Conservation (phyloP, 2,888 invertebrate genomes). For the Macaria liturata region DNA sequence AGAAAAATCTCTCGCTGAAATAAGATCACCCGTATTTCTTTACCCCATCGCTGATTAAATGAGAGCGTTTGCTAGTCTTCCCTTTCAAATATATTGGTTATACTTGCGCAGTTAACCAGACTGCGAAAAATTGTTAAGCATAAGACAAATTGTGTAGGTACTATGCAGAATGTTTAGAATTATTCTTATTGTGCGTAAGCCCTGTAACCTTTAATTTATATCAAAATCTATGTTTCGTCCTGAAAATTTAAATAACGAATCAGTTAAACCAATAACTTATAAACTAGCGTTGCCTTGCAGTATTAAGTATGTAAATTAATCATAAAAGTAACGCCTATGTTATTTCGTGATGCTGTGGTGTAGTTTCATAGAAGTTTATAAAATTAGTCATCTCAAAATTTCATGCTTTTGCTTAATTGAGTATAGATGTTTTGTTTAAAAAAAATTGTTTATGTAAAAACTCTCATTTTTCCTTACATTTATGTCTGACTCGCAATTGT, state of each 20-base stretch:
- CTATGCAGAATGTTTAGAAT: too few relatives aligned
- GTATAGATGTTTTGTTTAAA: too few relatives aligned
- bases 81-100: not conserved
- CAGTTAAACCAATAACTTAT: not conserved
- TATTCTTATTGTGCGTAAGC: too few relatives aligned
- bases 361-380: not conserved
- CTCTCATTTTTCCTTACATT: too few relatives aligned
- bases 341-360: too few relatives aligned
- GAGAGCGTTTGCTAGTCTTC: conserved; percentile 15
- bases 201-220: not conserved
- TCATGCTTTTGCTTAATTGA: not conserved
- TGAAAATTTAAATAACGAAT: not conserved
- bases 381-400: not conserved
- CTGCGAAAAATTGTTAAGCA: not conserved
- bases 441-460: too few relatives aligned
- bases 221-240: not conserved
- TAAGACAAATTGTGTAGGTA: not conserved
- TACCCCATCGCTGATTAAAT: conserved; percentile 13
- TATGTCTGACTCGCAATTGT: too few relatives aligned
- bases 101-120: not conserved
- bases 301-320: too few relatives aligned
- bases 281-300: not conserved
- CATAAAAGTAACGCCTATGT: too few relatives aligned
- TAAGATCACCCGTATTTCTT: conserved; percentile 16
- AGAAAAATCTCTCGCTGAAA: conserved; percentile 8